Evolutionary conservation across 2,797 vertebrate species (phyloP).

Genomic region (Helarctos malayanus): DNA sequence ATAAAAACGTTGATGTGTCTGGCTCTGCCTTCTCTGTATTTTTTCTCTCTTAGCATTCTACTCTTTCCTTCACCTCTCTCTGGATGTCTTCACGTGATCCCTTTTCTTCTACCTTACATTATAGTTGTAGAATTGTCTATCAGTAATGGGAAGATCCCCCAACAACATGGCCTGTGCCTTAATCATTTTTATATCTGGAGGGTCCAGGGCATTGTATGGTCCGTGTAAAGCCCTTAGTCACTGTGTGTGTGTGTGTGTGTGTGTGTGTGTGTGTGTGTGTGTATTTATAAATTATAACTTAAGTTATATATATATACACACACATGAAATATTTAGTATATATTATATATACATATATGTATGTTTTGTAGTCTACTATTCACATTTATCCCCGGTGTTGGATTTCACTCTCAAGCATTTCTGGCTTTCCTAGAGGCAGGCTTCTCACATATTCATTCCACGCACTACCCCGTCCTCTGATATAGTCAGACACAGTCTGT

Average conservation of each 20-base stretch:
- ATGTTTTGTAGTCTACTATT: neutral
- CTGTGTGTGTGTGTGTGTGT: neutral
- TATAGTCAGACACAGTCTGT: constrained; percentile 77
- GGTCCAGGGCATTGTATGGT: neutral
- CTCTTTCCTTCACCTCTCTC: neutral
- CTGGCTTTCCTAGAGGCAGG: constrained; percentile 40
- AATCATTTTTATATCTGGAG: neutral
- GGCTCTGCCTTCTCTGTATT: neutral
- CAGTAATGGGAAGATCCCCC: neutral
- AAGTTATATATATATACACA: neutral
- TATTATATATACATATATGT: neutral
- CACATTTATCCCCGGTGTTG: constrained; percentile 58
- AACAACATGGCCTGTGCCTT: neutral
- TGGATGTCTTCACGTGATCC: neutral
- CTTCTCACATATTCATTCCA: constrained; percentile 61
- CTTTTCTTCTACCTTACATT: neutral
- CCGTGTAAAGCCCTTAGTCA: neutral
- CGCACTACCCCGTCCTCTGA: constrained; percentile 1
- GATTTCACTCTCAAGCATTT: neutral
- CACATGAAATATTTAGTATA: neutral
- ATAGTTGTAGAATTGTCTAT: neutral
- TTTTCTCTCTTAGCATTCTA: neutral
- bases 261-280: no score
- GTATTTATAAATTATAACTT: neutral
- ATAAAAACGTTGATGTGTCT: neutral